Conservation (phyloP, 2,113 vertebrate species). For the Lethenteron reissneri region DNA sequence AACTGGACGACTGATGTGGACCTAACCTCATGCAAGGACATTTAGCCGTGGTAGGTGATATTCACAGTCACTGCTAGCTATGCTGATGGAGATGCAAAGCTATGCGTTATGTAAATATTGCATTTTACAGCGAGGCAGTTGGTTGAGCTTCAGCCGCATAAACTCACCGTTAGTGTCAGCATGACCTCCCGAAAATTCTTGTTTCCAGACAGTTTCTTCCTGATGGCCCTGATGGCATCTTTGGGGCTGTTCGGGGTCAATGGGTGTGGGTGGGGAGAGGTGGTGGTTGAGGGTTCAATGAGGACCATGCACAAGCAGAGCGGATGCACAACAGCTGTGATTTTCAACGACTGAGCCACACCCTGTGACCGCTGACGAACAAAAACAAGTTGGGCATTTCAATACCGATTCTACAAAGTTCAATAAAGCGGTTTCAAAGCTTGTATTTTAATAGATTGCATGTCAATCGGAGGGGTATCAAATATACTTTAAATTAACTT, state of each 20-base stretch:
- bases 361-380: not conserved
- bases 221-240: slow-evolving; percentile 75
- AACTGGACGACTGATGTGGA: too few relatives aligned
- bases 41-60: too few relatives aligned
- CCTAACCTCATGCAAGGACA: too few relatives aligned
- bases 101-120: too few relatives aligned
- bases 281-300: not conserved
- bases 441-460: too few relatives aligned
- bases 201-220: slow-evolving; percentile 72
- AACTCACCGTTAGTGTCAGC: slow-evolving; percentile 73
- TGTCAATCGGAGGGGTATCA: too few relatives aligned
- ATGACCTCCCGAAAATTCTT: slow-evolving; percentile 91
- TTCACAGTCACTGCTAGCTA: too few relatives aligned
- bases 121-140: too few relatives aligned
- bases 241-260: slow-evolving; percentile 39
- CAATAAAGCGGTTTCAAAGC: not conserved
- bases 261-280: not conserved
- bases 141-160: not conserved
- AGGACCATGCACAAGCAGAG: not conserved
- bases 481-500: too few relatives aligned
- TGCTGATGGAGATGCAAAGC: too few relatives aligned
- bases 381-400: not conserved
- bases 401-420: not conserved
- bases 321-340: not conserved
- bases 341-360: not conserved